Evolutionary conservation across 2,888 invertebrate genomes (phyloP).

Genomic region (Callinectes sapidus): DNA sequence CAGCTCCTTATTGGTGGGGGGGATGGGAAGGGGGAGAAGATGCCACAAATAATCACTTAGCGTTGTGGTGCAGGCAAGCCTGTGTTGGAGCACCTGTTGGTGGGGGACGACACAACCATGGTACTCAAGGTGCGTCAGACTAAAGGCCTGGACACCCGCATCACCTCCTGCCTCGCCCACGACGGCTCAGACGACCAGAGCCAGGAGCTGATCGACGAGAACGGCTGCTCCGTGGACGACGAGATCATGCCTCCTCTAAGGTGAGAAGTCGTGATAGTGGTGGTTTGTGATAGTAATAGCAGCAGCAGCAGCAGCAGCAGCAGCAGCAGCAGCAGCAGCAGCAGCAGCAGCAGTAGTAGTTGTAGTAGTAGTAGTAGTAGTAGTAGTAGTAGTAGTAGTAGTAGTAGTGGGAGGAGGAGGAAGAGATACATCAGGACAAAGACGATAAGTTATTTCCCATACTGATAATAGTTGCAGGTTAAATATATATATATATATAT

Average conservation of each 20-base stretch:
- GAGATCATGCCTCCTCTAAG: conserved; percentile 80
- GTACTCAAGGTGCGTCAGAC: conserved; percentile 73
- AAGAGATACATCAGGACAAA: not conserved
- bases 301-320: not conserved
- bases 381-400: conserved; percentile 43
- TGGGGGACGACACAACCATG: conserved; percentile 74
- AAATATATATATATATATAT: not conserved
- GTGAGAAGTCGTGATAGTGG: conserved; percentile 36
- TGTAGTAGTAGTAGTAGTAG: not conserved
- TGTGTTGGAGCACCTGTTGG: conserved; percentile 72
- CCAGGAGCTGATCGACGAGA: conserved; percentile 84
- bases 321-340: not conserved
- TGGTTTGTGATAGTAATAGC: conserved; percentile 71
- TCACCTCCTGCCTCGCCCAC: conserved; percentile 86
- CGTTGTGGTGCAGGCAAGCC: conserved; percentile 46
- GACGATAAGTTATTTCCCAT: too few species aligned
- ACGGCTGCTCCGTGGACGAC: conserved; percentile 86
- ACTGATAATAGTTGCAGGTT: too few species aligned
- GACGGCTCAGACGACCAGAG: conserved; percentile 87
- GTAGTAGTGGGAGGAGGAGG: not conserved
- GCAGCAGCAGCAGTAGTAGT: not conserved
- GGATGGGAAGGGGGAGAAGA: too few species aligned
- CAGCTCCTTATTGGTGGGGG: too few species aligned
- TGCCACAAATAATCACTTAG: not conserved
- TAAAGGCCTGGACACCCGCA: conserved; percentile 82